Evolutionary conservation across 2,113 vertebrate genomes (phyloP).

Genomic region (Megaceryle torquata): DNA sequence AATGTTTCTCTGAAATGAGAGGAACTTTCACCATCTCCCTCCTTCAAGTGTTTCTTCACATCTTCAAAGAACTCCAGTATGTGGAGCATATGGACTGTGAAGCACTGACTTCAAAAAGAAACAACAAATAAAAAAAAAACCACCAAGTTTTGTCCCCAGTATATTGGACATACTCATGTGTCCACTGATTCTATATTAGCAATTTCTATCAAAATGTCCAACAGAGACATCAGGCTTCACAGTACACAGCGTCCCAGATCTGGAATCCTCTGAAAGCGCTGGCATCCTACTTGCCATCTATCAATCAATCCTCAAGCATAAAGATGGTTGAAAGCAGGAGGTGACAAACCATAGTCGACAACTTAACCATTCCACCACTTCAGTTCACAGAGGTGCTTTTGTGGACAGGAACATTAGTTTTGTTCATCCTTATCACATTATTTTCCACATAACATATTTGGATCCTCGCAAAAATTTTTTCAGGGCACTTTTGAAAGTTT

Average conservation of each 20-base stretch:
- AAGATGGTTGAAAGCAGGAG: neutral
- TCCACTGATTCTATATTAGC: neutral
- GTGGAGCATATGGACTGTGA: slow-evolving; percentile 15
- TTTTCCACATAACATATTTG: neutral
- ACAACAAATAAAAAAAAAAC: neutral
- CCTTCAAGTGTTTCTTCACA: neutral
- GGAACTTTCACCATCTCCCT: neutral
- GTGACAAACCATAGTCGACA: neutral
- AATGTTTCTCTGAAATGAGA: neutral
- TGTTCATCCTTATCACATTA: neutral
- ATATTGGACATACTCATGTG: neutral
- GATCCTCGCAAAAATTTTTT: neutral
- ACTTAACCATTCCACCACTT: neutral
- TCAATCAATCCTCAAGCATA: neutral
- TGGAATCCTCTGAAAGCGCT: neutral
- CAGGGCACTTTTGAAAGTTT: neutral
- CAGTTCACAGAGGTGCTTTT: neutral
- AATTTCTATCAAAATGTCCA: neutral
- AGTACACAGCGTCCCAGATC: neutral
- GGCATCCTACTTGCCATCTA: neutral
- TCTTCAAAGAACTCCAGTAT: neutral
- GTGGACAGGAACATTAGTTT: neutral
- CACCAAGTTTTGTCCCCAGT: neutral
- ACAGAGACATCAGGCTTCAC: neutral
- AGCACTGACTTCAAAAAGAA: neutral